Evolutionary conservation across 2,888 invertebrate genomes (phyloP), one percentile per base, ranked within the genome.

Genomic region (Tachystola acroxantha): DNA sequence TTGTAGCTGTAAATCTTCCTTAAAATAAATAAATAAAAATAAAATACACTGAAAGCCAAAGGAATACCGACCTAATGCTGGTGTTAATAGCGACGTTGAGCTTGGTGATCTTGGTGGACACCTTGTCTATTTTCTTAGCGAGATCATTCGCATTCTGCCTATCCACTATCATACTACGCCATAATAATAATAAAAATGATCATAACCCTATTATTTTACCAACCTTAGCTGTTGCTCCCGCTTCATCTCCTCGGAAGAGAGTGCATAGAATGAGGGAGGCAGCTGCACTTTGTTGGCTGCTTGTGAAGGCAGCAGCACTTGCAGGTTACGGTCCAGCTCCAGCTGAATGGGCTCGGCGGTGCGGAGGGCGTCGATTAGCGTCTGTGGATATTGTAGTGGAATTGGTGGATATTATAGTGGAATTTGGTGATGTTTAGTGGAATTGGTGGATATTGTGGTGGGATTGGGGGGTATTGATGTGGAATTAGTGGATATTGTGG

Each of bases 291-390:
- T 88, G 32, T 81, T 73, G 0, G 90, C 89, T 0, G 93, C 94
- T 65, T 95, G 93, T 0, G 92, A 91, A 0, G 96, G 94, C 36
- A 93, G 77, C 31, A 96, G 63, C n/a, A 96, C 94, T 73, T 93
- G 93, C n/a, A 94, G 67, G 65, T 94, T 94, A 37, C 98, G 88
- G 65, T 98, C 96, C 27, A 99, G 72, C 66, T 96, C 94, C 5
- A 97, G 84, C 14, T 91, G 91, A 29, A 98, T 93, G 0, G 93
- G 90, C 61, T 96, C 95, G 0, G 96, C 94, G 20, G 91, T 89
- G 33, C 91, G 89, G 0, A 98, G 78, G 0, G 94, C 93, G 46
- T 96, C 96, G 33, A 93, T 86, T 35, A 96, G 70, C 12, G 90
- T 88, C 86, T 91, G 72, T 4, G 91, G 72, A 48, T n/a, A n/a